phyloP scores from a whole-genome alignment of 37 sponge, comb jelly and placozoan species.

The Lycopodina hypogea region DNA sequence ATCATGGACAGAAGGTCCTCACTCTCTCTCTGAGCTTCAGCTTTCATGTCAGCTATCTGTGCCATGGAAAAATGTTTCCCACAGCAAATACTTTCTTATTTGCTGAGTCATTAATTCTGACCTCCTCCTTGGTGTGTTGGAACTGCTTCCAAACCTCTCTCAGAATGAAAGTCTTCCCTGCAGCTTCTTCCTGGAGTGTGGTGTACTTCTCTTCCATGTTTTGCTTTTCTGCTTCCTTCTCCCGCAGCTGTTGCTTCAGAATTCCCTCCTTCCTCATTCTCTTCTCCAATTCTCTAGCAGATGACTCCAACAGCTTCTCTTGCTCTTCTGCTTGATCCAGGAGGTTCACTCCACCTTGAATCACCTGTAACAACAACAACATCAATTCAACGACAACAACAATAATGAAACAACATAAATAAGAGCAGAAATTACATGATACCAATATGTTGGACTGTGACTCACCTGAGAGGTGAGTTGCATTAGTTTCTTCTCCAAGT shows the following conservation, averaged over 20 bases:
- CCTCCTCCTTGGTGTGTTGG: slow-evolving; percentile 87
- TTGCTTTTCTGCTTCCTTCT: slow-evolving; percentile 76
- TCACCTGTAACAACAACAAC: slow-evolving; percentile 43
- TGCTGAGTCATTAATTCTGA: slow-evolving; percentile 15
- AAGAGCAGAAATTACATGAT: too few relatives aligned
- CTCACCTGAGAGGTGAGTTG: slow-evolving; percentile 70
- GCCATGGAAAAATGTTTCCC: not conserved
- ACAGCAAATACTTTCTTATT: not conserved
- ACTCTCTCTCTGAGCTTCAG: slow-evolving; percentile 79
- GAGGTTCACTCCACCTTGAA: slow-evolving; percentile 97
- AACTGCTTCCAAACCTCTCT: slow-evolving; percentile 91
- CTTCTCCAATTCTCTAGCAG: slow-evolving; percentile 76
- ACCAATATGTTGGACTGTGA: not conserved
- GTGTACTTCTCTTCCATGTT: slow-evolving; percentile 91
- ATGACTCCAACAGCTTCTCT: slow-evolving; percentile 88
- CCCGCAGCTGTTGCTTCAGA: slow-evolving; percentile 70
- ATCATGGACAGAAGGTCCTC: slow-evolving; percentile 80
- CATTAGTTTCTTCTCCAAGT: slow-evolving; percentile 73
- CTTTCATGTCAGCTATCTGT: slow-evolving; percentile 81
- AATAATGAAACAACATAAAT: not conserved
- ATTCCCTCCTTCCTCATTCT: slow-evolving; percentile 67
- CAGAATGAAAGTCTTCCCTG: slow-evolving; percentile 75
- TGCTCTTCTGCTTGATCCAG: slow-evolving; percentile 97
- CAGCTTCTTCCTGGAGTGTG: slow-evolving; percentile 92
- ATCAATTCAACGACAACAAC: slow-evolving; percentile 45